These are phyloP conservation scores for Crotophaga sulcirostris DNA, from an alignment of 2,113 vertebrate species.

Conservation along the genomic window DNA sequence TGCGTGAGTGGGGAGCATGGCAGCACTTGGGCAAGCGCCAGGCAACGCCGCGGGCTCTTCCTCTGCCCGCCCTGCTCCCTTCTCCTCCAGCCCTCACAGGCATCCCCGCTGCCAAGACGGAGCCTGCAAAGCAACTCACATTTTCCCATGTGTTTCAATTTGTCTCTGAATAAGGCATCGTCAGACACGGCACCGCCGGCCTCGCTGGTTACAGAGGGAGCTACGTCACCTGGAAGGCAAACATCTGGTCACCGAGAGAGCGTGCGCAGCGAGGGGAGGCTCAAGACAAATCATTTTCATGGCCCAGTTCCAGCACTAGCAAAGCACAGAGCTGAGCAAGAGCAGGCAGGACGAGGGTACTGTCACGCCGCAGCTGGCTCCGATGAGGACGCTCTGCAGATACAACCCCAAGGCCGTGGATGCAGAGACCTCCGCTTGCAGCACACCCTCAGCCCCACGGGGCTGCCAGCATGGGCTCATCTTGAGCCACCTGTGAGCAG, in stretches of 20 bases:
- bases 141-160: constrained; percentile 98
- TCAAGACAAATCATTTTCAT: background rate
- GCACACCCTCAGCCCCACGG: rapidly evolving
- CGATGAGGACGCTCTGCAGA: background rate
- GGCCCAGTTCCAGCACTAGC: background rate
- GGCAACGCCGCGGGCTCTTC: background rate
- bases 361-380: background rate
- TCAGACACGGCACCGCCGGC: constrained; percentile 82
- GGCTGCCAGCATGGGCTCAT: background rate
- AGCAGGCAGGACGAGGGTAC: background rate
- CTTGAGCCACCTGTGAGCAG: background rate
- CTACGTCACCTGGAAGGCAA: constrained; percentile 76
- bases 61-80: background rate
- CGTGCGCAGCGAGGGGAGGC: rapidly evolving
- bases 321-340: background rate
- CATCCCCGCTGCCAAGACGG: rapidly evolving
- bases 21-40: background rate
- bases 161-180: constrained; percentile 96
- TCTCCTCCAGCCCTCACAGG: background rate
- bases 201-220: constrained; percentile 75
- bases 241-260: background rate
- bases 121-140: constrained; percentile 79
- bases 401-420: rapidly evolving
- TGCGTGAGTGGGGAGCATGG: background rate
- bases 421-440: rapidly evolving